A percentile compares a stretch with the other conserved stretches of the same genome.
Conservation (phyloP, 2,113 vertebrate species). For the Apteryx mantelli region DNA sequence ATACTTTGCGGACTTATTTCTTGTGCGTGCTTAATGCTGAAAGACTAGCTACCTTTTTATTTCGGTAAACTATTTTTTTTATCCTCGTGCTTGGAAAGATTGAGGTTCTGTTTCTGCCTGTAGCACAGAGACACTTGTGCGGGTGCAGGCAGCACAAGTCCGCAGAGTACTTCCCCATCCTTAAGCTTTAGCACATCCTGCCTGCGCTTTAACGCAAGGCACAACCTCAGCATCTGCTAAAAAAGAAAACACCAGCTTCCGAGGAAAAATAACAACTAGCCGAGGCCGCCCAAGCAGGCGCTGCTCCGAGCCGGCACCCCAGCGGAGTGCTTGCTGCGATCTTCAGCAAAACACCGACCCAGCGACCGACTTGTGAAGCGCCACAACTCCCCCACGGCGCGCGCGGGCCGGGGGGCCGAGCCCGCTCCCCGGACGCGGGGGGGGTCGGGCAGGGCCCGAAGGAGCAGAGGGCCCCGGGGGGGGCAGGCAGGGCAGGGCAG, state of each 20-base stretch:
- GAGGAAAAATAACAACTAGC: not conserved
- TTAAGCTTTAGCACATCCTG: not conserved
- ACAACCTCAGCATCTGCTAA: not conserved
- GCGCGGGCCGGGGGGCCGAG: no score
- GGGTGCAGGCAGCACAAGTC: not conserved
- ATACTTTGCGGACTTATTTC: not conserved
- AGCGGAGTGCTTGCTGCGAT: not conserved
- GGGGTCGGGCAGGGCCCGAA: not conserved
- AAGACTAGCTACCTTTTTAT: not conserved
- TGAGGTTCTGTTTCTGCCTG: not conserved
- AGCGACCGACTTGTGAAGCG: not conserved
- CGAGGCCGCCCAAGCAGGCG: not conserved
- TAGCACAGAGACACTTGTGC: not conserved
- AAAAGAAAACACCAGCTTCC: not conserved
- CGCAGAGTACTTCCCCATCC: not conserved
- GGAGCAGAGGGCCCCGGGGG: not conserved
- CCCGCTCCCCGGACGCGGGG: no score
- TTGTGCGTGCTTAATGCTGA: fast-evolving
- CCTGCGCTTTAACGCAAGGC: not conserved
- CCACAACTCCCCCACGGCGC: not conserved
- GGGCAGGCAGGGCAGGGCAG: not conserved
- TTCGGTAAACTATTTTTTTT: not conserved
- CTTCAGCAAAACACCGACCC: not conserved
- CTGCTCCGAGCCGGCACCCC: not conserved
- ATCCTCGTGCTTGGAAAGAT: fast-evolving